Evolutionary conservation across 2,113 vertebrate species (phyloP).

Genomic region (Atrichornis clamosus): DNA sequence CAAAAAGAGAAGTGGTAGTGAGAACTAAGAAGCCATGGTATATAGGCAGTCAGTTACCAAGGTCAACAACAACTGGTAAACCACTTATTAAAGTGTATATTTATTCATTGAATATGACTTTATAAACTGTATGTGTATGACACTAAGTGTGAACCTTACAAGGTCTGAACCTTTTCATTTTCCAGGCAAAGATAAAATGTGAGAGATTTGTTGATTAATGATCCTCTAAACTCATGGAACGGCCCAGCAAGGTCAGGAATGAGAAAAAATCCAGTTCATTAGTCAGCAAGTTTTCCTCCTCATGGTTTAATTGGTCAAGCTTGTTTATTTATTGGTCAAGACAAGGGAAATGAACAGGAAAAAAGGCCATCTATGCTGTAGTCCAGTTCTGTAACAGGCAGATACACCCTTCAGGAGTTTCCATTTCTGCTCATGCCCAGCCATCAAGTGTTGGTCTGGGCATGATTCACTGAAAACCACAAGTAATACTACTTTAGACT

Average conservation of each 20-base stretch:
- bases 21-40: neutral
- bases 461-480: neutral
- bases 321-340: constrained; percentile 31
- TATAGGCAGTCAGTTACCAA: neutral
- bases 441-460: neutral
- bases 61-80: neutral
- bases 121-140: neutral
- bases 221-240: constrained; percentile 30
- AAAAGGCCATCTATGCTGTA: neutral
- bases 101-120: neutral
- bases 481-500: neutral
- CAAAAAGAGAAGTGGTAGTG: neutral
- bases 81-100: neutral
- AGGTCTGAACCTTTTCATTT: neutral
- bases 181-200: neutral
- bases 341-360: neutral
- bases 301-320: constrained; percentile 13
- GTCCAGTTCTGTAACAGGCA: neutral
- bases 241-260: constrained; percentile 18
- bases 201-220: constrained; percentile 45
- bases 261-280: constrained; percentile 43
- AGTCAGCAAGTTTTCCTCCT: constrained; percentile 37
- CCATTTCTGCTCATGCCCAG: neutral
- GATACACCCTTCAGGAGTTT: neutral
- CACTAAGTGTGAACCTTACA: neutral